Conservation (phyloP, 1,140 invertebrate species). For the Euglossa dilemma region DNA sequence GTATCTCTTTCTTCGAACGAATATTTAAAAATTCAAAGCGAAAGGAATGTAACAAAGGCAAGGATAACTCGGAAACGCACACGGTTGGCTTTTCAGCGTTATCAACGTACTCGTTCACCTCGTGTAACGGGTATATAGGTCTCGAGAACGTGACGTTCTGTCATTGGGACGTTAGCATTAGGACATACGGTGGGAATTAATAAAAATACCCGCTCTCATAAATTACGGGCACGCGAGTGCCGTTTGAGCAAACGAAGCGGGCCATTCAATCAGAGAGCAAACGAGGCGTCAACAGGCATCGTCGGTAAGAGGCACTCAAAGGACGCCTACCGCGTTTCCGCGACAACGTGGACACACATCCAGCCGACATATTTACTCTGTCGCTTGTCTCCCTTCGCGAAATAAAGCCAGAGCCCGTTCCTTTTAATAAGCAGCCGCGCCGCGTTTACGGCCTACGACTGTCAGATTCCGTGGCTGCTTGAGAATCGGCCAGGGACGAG, state of each 20-base stretch:
- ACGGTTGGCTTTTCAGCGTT: no score
- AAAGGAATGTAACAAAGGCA: no score
- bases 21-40: no score
- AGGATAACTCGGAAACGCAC: no score
- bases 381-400: conserved; percentile 42
- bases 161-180: background rate
- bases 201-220: conserved; percentile 1
- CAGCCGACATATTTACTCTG: conserved; percentile 46
- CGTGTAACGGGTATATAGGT: no score
- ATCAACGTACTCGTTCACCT: no score
- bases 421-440: conserved; percentile 44
- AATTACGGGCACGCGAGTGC: conserved; percentile 7
- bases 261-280: conserved; percentile 44
- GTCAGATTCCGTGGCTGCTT: conserved; percentile 40
- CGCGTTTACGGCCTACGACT: conserved; percentile 40
- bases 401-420: conserved; percentile 47
- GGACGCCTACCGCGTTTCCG: conserved; percentile 39
- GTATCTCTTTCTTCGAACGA: no score
- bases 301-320: conserved; percentile 41
- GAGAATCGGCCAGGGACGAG: background rate
- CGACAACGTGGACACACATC: conserved; percentile 43
- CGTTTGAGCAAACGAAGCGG: conserved; percentile 27
- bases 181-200: background rate
- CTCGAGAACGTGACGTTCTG: background rate
- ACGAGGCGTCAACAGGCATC: conserved; percentile 39